A percentile compares a stretch with the other conserved stretches of the same genome.
These are phyloP conservation scores for Pipa parva DNA, from an alignment of 2,113 vertebrate genomes.

Conservation along the genomic window DNA sequence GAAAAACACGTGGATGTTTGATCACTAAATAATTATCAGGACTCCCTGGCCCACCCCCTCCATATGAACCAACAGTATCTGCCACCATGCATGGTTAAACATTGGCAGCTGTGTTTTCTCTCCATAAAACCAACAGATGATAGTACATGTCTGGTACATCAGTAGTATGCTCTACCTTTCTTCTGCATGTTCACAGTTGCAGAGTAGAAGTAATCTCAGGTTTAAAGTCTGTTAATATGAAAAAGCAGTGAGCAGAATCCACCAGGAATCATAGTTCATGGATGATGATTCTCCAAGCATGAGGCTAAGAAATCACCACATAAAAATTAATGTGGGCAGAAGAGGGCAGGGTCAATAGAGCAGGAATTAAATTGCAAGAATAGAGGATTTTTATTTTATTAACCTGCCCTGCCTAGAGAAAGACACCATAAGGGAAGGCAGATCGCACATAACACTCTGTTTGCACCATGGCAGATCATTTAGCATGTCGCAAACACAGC, in stretches of 20 bases:
- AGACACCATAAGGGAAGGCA: background rate
- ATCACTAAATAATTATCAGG: slow-evolving; percentile 33
- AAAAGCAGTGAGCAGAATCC: slow-evolving; percentile 17
- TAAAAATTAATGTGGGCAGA: slow-evolving; percentile 12
- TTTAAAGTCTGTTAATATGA: slow-evolving; percentile 23
- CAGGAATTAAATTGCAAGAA: background rate
- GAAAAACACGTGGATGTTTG: slow-evolving; percentile 11
- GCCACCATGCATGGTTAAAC: background rate
- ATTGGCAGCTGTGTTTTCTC: slow-evolving; percentile 13
- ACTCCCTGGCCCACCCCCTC: background rate
- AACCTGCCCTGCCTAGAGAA: slow-evolving; percentile 1
- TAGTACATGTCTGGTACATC: background rate
- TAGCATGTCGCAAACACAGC: slow-evolving; percentile 28
- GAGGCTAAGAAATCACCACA: slow-evolving; percentile 8
- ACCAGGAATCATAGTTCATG: slow-evolving; percentile 5
- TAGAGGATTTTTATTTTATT: too few species aligned
- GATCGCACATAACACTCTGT: slow-evolving; percentile 22
- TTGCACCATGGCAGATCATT: slow-evolving; percentile 22
- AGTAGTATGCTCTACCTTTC: background rate
- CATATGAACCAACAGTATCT: background rate
- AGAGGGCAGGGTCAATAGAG: background rate
- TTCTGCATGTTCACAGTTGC: slow-evolving; percentile 18
- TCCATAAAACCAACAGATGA: slow-evolving; percentile 3
- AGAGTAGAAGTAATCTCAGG: slow-evolving; percentile 23
- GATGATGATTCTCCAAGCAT: slow-evolving; percentile 7